These are phyloP conservation scores for Maccullochella peelii DNA, from an alignment of 2,113 vertebrate genomes.

Conservation along the genomic window DNA sequence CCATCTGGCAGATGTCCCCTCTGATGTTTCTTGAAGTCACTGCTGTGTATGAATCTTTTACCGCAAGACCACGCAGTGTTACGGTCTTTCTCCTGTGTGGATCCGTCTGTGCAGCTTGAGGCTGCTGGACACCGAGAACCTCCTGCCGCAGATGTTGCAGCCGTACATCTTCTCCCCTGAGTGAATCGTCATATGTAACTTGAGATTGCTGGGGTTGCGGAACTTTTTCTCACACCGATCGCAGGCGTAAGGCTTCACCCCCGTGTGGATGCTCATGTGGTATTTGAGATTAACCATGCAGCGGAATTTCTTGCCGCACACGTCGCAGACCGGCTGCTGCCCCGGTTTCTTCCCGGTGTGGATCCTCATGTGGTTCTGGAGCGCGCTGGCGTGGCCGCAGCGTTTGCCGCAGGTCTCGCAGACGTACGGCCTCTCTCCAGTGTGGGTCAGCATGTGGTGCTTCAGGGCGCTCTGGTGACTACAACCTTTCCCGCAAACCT, in stretches of 20 bases:
- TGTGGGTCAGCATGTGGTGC: constrained; percentile 82
- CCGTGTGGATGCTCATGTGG: constrained; percentile 83
- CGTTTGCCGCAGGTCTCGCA: constrained; percentile 84
- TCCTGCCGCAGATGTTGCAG: constrained; percentile 65
- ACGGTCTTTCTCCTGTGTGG: constrained; percentile 63
- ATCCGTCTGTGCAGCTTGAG: constrained; percentile 68
- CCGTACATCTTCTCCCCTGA: constrained; percentile 59
- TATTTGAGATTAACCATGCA: constrained; percentile 81
- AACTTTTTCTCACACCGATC: constrained; percentile 69
- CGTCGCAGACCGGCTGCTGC: constrained; percentile 70
- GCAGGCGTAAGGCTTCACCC: constrained; percentile 78
- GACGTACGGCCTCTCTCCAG: constrained; percentile 77
- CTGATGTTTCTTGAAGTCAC: constrained; percentile 60
- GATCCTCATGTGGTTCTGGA: constrained; percentile 82
- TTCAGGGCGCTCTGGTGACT: constrained; percentile 82
- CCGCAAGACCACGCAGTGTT: constrained; percentile 50
- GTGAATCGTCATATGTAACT: constrained; percentile 56
- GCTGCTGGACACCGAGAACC: constrained; percentile 58
- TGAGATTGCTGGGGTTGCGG: constrained; percentile 69
- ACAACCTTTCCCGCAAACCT: constrained; percentile 84
- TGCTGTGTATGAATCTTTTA: constrained; percentile 41
- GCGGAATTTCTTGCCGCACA: constrained; percentile 82
- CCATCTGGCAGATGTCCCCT: constrained; percentile 35
- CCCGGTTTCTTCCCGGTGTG: constrained; percentile 81
- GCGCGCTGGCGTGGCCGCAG: constrained; percentile 83